A percentile compares a stretch with the other conserved stretches of the same genome.
phyloP scores from a whole-genome alignment of 2,113 vertebrate species.

The Myrmecobius fasciatus region DNA sequence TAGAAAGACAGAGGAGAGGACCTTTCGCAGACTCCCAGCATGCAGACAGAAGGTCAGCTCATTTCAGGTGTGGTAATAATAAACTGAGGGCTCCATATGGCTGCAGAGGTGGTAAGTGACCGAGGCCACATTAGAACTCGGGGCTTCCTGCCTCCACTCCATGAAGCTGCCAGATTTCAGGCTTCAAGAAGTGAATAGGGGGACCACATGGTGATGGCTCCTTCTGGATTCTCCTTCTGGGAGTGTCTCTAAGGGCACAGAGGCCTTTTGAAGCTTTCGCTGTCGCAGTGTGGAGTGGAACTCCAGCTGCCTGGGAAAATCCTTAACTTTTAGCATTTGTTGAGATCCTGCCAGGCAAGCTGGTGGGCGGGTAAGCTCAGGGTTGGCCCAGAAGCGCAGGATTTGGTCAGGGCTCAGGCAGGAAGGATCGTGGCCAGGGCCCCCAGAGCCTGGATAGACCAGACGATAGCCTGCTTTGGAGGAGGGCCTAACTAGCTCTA shows the following conservation, averaged over 20 bases:
- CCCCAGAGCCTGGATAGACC: too few species aligned
- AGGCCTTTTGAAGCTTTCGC: not conserved
- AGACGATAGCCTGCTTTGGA: too few species aligned
- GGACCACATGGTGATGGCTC: not conserved
- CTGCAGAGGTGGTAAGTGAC: not conserved
- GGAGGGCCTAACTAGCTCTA: too few species aligned
- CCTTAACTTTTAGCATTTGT: not conserved
- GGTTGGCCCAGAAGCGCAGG: not conserved
- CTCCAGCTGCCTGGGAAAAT: not conserved
- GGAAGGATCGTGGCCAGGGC: too few species aligned
- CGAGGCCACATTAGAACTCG: not conserved
- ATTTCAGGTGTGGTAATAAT: not conserved
- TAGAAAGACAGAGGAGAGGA: too few species aligned
- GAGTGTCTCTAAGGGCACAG: not conserved
- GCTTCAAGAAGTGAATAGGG: not conserved
- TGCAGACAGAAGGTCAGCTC: too few species aligned
- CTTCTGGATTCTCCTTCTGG: not conserved
- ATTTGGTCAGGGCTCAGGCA: not conserved
- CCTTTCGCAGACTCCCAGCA: too few species aligned
- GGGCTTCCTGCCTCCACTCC: not conserved
- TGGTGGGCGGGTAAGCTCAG: not conserved
- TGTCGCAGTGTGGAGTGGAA: not conserved
- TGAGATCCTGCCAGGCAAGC: not conserved
- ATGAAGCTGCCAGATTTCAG: not conserved
- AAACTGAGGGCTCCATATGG: not conserved